These are phyloP conservation scores for Eciton burchellii DNA, from an alignment of 1,140 invertebrate genomes.

Conservation along the genomic window DNA sequence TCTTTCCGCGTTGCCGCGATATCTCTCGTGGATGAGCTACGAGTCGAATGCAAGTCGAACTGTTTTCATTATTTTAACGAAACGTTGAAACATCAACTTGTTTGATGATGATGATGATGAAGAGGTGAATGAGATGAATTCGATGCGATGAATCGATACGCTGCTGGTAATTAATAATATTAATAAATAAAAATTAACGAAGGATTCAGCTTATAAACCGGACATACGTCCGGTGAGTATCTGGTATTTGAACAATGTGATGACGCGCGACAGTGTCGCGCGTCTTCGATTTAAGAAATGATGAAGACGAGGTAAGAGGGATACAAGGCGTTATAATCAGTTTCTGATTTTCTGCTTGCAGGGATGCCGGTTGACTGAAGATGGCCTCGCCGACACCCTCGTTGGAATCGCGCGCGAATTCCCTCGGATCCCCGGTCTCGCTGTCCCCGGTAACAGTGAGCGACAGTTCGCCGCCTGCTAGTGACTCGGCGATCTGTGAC, in stretches of 20 bases:
- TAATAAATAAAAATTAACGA: background rate
- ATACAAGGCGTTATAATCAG: background rate
- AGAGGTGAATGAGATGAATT: background rate
- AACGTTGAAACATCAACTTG: background rate
- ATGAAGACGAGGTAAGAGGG: background rate
- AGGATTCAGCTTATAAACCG: background rate
- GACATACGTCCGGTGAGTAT: background rate
- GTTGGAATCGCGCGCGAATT: constrained; percentile 96
- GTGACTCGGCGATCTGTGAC: constrained; percentile 92
- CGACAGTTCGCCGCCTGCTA: constrained; percentile 92
- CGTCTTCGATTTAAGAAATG: too few relatives aligned
- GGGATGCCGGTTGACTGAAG: constrained; percentile 90
- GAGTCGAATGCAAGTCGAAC: background rate
- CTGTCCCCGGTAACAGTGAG: constrained; percentile 92
- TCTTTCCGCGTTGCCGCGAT: background rate
- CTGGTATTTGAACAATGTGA: too few relatives aligned
- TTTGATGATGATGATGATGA: background rate
- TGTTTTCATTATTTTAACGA: background rate
- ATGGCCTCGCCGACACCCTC: constrained; percentile 95
- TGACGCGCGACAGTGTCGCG: too few relatives aligned
- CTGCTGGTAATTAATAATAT: background rate
- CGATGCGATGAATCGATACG: background rate
- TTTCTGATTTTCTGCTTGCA: constrained; percentile 80
- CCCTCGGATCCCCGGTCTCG: constrained; percentile 91
- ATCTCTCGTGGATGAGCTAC: background rate